phyloP scores from a whole-genome alignment of 2,888 invertebrate genomes.

The Candidula unifasciata region DNA sequence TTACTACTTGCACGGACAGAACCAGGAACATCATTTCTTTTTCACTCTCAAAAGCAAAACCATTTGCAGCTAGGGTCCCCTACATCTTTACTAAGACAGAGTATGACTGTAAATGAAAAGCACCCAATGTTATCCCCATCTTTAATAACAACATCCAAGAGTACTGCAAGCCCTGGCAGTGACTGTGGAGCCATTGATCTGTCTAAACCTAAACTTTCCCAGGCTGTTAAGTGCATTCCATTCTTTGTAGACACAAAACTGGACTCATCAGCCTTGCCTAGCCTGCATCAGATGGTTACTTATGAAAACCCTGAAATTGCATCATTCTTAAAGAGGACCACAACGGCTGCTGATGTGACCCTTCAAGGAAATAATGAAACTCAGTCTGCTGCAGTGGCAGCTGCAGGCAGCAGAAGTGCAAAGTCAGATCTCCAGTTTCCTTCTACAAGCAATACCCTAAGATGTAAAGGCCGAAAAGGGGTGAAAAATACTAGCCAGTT shows the following conservation, averaged over 20 bases:
- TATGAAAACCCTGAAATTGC: not conserved
- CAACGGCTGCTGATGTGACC: not conserved
- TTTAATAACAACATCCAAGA: not conserved
- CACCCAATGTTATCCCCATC: not conserved
- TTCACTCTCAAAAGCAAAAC: slow-evolving; percentile 6
- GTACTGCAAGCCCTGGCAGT: not conserved
- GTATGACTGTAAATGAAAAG: not conserved
- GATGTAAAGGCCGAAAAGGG: slow-evolving; percentile 30
- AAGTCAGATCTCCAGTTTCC: slow-evolving; percentile 25
- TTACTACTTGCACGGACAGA: slow-evolving; percentile 9
- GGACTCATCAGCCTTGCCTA: not conserved
- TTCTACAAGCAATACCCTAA: slow-evolving; percentile 28
- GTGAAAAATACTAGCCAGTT: not conserved
- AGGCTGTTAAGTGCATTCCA: not conserved
- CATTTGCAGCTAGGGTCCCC: not conserved
- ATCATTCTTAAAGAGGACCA: slow-evolving; percentile 9
- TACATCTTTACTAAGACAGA: not conserved
- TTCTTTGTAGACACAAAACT: not conserved
- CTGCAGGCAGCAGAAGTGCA: slow-evolving; percentile 21
- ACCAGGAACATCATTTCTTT: not conserved
- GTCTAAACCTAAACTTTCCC: slow-evolving; percentile 42
- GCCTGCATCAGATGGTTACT: not conserved
- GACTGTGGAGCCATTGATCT: slow-evolving; percentile 50
- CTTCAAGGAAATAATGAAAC: not conserved
- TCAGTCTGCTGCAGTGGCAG: not conserved